These are phyloP conservation scores for Sigmodon hispidus DNA, from an alignment of 2,113 vertebrate genomes.

Conservation along the genomic window DNA sequence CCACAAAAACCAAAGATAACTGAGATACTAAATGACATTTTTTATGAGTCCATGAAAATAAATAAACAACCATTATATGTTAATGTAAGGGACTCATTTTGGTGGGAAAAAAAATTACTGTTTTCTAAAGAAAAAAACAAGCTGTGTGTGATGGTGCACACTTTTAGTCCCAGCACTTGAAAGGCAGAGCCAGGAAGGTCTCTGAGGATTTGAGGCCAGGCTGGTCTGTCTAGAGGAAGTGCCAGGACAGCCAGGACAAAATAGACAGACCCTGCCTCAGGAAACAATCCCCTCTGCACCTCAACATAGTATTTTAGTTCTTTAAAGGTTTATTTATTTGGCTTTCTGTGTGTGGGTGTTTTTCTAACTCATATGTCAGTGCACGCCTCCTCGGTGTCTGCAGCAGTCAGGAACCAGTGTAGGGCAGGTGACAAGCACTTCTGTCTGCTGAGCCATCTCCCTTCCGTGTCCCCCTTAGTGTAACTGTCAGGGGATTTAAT, in stretches of 20 bases:
- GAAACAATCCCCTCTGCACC: background rate
- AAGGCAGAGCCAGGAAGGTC: background rate
- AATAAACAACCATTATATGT: conserved; percentile 25
- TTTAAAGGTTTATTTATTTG: background rate
- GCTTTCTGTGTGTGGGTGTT: background rate
- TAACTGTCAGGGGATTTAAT: background rate
- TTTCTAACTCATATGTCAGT: background rate
- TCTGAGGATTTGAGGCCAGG: background rate
- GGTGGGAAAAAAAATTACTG: background rate
- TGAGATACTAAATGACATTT: conserved; percentile 18
- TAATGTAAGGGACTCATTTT: conserved; percentile 45
- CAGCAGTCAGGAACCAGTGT: background rate
- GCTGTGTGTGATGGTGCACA: background rate
- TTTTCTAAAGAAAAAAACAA: background rate
- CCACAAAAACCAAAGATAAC: background rate
- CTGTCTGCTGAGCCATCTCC: background rate
- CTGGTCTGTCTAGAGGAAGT: background rate
- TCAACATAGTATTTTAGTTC: background rate
- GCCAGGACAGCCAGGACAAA: background rate
- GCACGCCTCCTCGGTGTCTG: background rate
- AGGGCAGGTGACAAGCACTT: background rate
- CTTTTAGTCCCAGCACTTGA: background rate
- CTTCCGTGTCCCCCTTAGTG: background rate
- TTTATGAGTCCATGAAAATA: conserved; percentile 36
- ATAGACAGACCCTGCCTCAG: background rate